Evolutionary conservation across 2,113 vertebrate genomes (phyloP).

Genomic region (Baryphthengus martii): DNA sequence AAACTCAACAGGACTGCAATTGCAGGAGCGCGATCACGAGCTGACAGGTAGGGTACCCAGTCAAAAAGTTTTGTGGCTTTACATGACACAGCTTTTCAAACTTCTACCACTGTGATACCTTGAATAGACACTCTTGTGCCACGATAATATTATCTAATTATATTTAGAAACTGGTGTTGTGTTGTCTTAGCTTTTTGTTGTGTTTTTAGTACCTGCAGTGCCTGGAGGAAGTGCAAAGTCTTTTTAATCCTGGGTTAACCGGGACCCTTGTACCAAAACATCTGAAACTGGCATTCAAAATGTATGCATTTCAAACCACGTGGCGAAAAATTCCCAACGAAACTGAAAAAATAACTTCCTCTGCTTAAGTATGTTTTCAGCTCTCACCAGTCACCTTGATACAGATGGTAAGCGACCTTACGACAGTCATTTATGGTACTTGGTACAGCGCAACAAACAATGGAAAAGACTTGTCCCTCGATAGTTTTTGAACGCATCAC

Average conservation of each 20-base stretch:
- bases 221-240: not conserved
- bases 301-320: rapidly evolving
- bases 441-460: not conserved
- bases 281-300: not conserved
- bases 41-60: not conserved
- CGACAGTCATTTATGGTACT: not conserved
- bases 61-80: not conserved
- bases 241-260: not conserved
- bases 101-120: not conserved
- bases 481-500: not conserved
- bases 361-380: not conserved
- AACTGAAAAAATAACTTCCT: not conserved
- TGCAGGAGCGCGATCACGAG: not conserved
- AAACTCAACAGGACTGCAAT: not conserved
- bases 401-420: not conserved
- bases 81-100: not conserved
- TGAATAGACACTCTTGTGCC: not conserved
- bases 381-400: not conserved
- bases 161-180: not conserved
- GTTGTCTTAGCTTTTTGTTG: not conserved
- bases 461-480: not conserved
- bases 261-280: not conserved
- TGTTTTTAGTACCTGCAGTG: not conserved
- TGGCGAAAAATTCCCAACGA: not conserved
- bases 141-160: not conserved